Conservation (phyloP, 1,140 invertebrate genomes). For the Wiebesia pumilae region DNA sequence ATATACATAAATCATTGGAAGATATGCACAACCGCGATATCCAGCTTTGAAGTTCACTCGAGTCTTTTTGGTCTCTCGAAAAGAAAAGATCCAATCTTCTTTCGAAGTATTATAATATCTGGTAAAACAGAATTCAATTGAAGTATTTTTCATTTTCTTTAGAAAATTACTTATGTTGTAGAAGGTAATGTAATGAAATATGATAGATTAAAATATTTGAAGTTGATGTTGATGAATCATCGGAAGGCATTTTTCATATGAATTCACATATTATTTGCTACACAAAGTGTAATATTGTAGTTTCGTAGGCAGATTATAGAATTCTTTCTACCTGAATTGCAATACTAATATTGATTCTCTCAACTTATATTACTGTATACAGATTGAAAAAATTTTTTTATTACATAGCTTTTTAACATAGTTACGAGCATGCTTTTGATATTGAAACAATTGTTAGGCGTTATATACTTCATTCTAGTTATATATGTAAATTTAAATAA, state of each 20-base stretch:
- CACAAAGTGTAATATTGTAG: not conserved
- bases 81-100: no score
- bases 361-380: not conserved
- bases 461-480: not conserved
- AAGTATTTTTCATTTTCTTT: no score
- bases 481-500: not conserved
- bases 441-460: not conserved
- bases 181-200: not conserved
- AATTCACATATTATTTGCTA: not conserved
- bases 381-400: no score
- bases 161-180: no score
- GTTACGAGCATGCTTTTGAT: not conserved
- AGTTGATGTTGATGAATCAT: not conserved
- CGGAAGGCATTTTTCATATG: not conserved
- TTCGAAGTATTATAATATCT: no score
- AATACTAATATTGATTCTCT: not conserved
- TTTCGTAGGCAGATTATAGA: not conserved
- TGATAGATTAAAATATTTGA: not conserved
- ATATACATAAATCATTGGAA: no score
- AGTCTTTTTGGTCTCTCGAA: no score
- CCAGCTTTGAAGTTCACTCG: no score
- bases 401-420: no score
- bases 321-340: not conserved
- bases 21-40: no score
- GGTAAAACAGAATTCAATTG: no score